These are phyloP conservation scores for Aspidapion aeneum DNA, from an alignment of 2,888 invertebrate species.

Conservation along the genomic window DNA sequence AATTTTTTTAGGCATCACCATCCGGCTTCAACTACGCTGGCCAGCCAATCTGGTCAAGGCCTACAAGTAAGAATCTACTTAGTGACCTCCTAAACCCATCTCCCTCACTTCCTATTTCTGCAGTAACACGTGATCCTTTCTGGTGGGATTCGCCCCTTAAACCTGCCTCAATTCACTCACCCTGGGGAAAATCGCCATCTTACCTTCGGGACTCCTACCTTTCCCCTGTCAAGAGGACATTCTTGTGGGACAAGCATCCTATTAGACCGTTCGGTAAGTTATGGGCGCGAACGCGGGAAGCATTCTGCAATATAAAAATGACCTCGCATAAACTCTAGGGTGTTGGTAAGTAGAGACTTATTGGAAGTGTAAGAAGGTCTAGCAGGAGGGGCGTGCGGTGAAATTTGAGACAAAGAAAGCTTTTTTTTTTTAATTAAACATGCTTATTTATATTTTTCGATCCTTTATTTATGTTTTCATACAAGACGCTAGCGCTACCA, in stretches of 20 bases:
- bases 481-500: too few species aligned
- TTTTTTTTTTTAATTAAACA: too few species aligned
- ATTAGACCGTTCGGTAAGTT: constrained; percentile 86
- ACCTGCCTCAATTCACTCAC: constrained; percentile 62
- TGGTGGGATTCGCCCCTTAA: constrained; percentile 77
- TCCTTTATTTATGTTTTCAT: too few species aligned
- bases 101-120: constrained; percentile 71
- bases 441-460: too few species aligned
- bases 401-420: too few species aligned
- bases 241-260: constrained; percentile 89
- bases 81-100: constrained; percentile 76
- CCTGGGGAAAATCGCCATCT: constrained; percentile 70
- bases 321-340: too few species aligned
- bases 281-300: too few species aligned
- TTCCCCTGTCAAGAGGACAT: constrained; percentile 87
- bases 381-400: too few species aligned
- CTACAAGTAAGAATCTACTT: constrained; percentile 52
- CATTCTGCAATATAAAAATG: too few species aligned
- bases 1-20: constrained; percentile 56
- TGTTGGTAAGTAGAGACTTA: too few species aligned
- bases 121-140: constrained; percentile 85
- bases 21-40: constrained; percentile 73
- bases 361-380: too few species aligned
- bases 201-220: constrained; percentile 84
- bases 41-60: constrained; percentile 71